phyloP scores from a whole-genome alignment of 2,888 invertebrate genomes.

The Hydrotaea cyrtoneurina region DNA sequence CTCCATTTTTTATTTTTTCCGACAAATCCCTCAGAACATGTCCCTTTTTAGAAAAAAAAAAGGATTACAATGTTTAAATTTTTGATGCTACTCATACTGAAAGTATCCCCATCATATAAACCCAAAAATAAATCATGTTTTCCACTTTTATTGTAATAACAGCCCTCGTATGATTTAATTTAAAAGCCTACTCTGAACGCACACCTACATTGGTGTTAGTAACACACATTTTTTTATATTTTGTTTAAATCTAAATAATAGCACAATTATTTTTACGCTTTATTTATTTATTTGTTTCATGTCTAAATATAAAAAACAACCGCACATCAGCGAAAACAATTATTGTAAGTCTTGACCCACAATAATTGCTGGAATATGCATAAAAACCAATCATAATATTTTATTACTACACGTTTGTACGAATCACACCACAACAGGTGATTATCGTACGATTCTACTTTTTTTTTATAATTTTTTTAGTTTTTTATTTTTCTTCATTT shows the following conservation, averaged over 20 bases:
- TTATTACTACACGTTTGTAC: constrained; percentile 14
- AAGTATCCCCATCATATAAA: no score
- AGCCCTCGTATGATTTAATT: not conserved
- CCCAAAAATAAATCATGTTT: no score
- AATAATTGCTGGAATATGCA: constrained; percentile 50
- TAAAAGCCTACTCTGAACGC: constrained; percentile 18
- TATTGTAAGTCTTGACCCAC: constrained; percentile 56
- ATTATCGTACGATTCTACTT: constrained; percentile 23
- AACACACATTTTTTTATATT: constrained; percentile 3
- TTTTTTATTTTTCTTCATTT: not conserved
- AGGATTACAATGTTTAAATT: no score
- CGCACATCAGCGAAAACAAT: not conserved
- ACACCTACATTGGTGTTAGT: not conserved
- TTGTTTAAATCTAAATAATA: constrained; percentile 20
- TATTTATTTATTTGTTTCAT: constrained; percentile 28
- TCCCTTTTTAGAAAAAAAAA: no score
- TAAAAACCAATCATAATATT: constrained; percentile 35
- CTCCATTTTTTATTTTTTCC: no score
- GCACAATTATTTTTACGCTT: constrained; percentile 7
- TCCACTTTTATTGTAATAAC: no score
- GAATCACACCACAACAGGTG: constrained; percentile 16
- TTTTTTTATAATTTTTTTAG: constrained; percentile 15
- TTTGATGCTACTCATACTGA: no score
- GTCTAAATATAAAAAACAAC: not conserved
- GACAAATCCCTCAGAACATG: no score